Conservation (phyloP, 1,140 invertebrate species). For the Drosophila fuyamai region DNA sequence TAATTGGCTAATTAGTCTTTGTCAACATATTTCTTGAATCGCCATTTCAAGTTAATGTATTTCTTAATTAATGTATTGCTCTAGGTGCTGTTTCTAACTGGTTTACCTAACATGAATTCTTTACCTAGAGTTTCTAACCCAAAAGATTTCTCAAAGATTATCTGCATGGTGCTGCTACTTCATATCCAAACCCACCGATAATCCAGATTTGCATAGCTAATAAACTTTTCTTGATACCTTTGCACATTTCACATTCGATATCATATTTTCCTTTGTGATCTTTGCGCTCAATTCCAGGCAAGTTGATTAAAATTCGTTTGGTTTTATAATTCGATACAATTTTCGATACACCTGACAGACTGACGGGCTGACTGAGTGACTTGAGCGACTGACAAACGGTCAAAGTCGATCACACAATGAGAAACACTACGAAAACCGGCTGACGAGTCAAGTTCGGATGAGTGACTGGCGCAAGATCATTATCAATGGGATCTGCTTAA, state of each 20-base stretch:
- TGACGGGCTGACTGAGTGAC: constrained; percentile 11
- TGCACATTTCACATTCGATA: constrained; percentile 13
- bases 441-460: constrained; percentile 58
- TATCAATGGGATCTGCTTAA: constrained; percentile 57
- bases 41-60: background rate
- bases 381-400: constrained; percentile 13
- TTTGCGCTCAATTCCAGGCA: constrained; percentile 22
- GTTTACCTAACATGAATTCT: too few relatives aligned
- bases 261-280: constrained; percentile 18
- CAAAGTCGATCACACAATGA: constrained; percentile 35
- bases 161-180: background rate
- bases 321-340: constrained; percentile 53
- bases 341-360: constrained; percentile 56
- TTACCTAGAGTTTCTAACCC: too few relatives aligned
- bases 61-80: background rate
- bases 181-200: background rate
- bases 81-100: background rate
- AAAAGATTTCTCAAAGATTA: too few relatives aligned
- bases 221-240: constrained; percentile 8
- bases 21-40: background rate
- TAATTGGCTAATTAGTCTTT: constrained; percentile 3
- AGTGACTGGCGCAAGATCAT: constrained; percentile 57
- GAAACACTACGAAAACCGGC: constrained; percentile 32
- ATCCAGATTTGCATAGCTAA: background rate
- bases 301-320: constrained; percentile 39